These are phyloP conservation scores for Salvelinus fontinalis DNA, from an alignment of 2,113 vertebrate species.

Conservation along the genomic window DNA sequence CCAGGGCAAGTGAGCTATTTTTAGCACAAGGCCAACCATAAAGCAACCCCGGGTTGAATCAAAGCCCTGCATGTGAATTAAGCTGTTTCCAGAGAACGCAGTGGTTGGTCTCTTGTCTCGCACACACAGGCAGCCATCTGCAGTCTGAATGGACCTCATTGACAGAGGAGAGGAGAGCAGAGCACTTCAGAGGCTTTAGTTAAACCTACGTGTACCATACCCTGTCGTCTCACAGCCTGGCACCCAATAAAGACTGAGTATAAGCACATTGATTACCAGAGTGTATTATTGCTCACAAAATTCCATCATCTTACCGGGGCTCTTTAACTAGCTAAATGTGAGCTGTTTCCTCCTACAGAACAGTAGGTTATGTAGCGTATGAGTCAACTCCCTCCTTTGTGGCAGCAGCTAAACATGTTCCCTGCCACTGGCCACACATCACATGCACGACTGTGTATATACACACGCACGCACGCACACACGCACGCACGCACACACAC, in stretches of 20 bases:
- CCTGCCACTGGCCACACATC: slow-evolving; percentile 42
- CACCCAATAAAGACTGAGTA: slow-evolving; percentile 39
- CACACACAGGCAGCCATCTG: slow-evolving; percentile 70
- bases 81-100: slow-evolving; percentile 51
- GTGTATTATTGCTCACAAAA: not conserved
- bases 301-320: not conserved
- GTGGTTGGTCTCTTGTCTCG: slow-evolving; percentile 63
- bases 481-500: not conserved
- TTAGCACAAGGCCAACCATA: too few species aligned
- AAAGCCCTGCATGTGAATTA: slow-evolving; percentile 68
- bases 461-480: not conserved
- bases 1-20: too few species aligned
- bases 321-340: slow-evolving; percentile 42
- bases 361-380: not conserved
- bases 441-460: not conserved
- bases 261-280: not conserved
- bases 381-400: slow-evolving; percentile 12
- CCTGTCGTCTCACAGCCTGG: slow-evolving; percentile 59
- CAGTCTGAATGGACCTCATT: slow-evolving; percentile 65
- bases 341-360: slow-evolving; percentile 48
- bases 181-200: slow-evolving; percentile 51
- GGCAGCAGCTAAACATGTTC: slow-evolving; percentile 41
- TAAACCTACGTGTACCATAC: slow-evolving; percentile 49
- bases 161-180: slow-evolving; percentile 22
- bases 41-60: slow-evolving; percentile 42